Percentiles rank a stretch among this genome's conserved stretches.
Evolutionary conservation across 2,113 vertebrate genomes (phyloP).

Genomic region (Aptenodytes forsteri): DNA sequence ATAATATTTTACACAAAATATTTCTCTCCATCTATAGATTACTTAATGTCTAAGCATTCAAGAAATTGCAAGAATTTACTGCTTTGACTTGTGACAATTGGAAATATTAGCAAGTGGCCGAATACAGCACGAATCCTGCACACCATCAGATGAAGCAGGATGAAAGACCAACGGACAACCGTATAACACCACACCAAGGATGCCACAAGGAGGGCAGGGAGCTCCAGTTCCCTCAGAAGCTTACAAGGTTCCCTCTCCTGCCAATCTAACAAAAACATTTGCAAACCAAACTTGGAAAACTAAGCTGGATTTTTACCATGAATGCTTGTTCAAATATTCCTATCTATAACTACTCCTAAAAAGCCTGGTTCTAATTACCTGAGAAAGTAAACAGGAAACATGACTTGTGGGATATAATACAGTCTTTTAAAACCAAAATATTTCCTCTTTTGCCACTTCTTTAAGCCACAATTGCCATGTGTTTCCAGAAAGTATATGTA

Average conservation of each 20-base stretch:
- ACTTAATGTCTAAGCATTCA: not conserved
- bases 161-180: not conserved
- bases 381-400: not conserved
- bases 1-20: not conserved
- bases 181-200: not conserved
- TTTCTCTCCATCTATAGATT: not conserved
- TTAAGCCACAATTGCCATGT: accelerated
- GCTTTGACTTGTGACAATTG: not conserved
- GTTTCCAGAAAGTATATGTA: not conserved
- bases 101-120: not conserved
- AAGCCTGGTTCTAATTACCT: not conserved
- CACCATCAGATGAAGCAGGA: not conserved
- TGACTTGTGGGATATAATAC: not conserved
- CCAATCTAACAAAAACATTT: not conserved
- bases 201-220: not conserved
- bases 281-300: not conserved
- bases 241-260: not conserved
- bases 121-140: not conserved
- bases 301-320: not conserved
- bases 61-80: not conserved
- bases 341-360: not conserved
- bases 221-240: not conserved
- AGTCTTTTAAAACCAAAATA: not conserved
- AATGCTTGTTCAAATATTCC: not conserved
- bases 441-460: not conserved